A percentile compares a stretch with the other conserved stretches of the same genome.
phyloP scores from a whole-genome alignment of 2,113 vertebrate species.

The Sakesphorus luctuosus region DNA sequence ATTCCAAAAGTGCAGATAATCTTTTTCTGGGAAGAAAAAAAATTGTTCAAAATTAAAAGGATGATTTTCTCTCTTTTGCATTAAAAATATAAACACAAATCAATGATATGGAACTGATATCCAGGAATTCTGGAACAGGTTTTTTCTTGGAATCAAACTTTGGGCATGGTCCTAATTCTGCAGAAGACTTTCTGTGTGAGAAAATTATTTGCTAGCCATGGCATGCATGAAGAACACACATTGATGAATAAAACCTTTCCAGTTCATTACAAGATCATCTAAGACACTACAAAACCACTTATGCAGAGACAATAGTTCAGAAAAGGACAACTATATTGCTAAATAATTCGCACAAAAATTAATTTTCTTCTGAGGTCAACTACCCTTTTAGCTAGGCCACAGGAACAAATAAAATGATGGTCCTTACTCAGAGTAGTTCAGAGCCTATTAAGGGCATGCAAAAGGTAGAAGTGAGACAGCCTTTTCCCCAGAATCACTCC shows the following conservation, averaged over 20 bases:
- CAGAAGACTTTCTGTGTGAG: not conserved
- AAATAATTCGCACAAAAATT: not conserved
- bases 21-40: not conserved
- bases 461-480: not conserved
- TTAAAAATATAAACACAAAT: not conserved
- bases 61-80: not conserved
- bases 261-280: conserved; percentile 25
- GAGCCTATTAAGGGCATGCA: not conserved
- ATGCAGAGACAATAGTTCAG: not conserved
- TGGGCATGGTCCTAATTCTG: not conserved
- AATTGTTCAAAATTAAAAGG: not conserved
- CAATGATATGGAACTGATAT: not conserved
- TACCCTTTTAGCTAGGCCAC: not conserved
- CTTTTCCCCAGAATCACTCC: not conserved
- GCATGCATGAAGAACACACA: not conserved
- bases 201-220: not conserved
- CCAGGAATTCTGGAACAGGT: not conserved
- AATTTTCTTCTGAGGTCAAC: not conserved
- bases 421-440: not conserved
- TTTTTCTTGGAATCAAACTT: not conserved
- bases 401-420: not conserved
- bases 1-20: not conserved
- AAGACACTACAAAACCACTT: not conserved
- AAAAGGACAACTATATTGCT: not conserved
- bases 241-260: not conserved